A percentile compares a stretch with the other conserved stretches of the same genome.
Evolutionary conservation across 2,113 vertebrate genomes (phyloP).

Genomic region (Zootoca vivipara): DNA sequence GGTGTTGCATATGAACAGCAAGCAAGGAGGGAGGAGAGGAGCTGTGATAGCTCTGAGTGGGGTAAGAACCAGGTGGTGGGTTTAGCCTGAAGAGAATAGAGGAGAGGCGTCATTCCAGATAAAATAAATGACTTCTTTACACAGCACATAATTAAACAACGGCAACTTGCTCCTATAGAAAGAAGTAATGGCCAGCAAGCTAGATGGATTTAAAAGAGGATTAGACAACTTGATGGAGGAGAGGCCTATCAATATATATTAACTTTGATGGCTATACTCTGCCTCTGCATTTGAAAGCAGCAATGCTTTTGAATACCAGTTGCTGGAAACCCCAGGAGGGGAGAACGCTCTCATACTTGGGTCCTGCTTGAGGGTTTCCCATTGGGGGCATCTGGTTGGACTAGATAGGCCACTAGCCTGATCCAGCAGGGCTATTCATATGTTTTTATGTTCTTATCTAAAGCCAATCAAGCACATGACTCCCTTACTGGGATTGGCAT

Average conservation of each 20-base stretch:
- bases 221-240: no score
- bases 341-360: background rate
- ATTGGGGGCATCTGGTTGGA: background rate
- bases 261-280: no score
- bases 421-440: no score
- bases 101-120: background rate
- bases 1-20: constrained; percentile 49
- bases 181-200: no score
- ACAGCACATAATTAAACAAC: background rate
- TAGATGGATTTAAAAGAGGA: no score
- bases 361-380: background rate
- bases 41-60: constrained; percentile 71
- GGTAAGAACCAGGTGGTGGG: constrained; percentile 72
- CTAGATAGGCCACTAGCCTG: background rate
- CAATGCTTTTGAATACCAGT: no score
- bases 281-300: no score
- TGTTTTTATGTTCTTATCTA: background rate
- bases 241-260: no score
- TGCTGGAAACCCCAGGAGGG: background rate
- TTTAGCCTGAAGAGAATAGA: constrained; percentile 68
- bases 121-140: background rate
- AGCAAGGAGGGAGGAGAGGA: constrained; percentile 39
- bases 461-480: no score
- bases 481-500: background rate
- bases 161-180: no score